Evolutionary conservation across 1,140 invertebrate genomes (phyloP), one percentile per base, ranked within the genome.

Genomic region (Trichomalopsis sarcophagae): DNA sequence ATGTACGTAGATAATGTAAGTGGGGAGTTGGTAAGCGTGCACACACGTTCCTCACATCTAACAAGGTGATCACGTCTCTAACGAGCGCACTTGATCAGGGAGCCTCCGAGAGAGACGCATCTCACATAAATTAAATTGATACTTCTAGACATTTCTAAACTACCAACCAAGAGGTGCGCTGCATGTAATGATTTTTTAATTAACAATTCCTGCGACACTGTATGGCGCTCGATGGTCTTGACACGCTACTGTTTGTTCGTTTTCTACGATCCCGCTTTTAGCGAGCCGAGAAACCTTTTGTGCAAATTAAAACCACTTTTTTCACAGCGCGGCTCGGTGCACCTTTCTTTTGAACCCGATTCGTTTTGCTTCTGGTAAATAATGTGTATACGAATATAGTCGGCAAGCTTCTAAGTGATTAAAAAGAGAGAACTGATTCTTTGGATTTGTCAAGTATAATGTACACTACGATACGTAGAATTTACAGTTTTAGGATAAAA

Each of bases 231-330:
- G 6, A 30, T 30, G 13, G 69, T 17, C 23, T 27, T 30, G 23
- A 10, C 30, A 23, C 13, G 27, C 27, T 27, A n/a, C 27, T 71
- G 27, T 23, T 23, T 11, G 7, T n/a, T 69, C 66, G 21, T 69
- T 73, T 73, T 73, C 71, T 17, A n/a, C 30, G 33, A 33, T 44
- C 7, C 21, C 17, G 33, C 73, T 75, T 44, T 75, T 75, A 75
- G 73, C 33, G 11, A 40, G 3, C 13, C 2, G 30, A 17, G 73
- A 71, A 75, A 75, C 73, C 33, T 40, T 75, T 44, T 75, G 33
- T n/a, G 33, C 23, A 75, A 75, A 75, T 75, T 75, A 75, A 33
- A 75, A 44, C 73, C 17, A 7, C 73, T 75, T 75, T 75, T 73
- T 17, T 27, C 27, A 27, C 27, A 73, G 11, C 23, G 71, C 9